Evolutionary conservation across 1,140 invertebrate species (phyloP), one percentile per base, ranked within the genome.

Genomic region (Eriosoma lanigerum): DNA sequence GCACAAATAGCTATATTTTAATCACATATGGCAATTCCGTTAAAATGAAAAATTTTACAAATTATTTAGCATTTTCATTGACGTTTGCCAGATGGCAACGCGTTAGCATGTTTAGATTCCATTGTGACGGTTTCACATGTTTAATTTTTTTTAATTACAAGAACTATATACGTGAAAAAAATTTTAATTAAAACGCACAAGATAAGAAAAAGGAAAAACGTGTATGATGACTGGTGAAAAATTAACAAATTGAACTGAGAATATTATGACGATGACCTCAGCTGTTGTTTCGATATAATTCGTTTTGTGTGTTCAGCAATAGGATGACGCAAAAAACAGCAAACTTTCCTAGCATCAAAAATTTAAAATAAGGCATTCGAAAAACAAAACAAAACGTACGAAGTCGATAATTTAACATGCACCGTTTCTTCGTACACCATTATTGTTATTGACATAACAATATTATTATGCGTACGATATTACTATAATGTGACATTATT

Each of bases 221-320:
- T 38, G 3, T 38, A 8, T 38, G 32, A 38, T 38, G 32, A 38
- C 8, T 3, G 62, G 19, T n/a, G n/a, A n/a, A n/a, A n/a, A n/a
- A n/a, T n/a, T n/a, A 64, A 64, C 17, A 64, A 62, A 62, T 62
- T 62, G 60, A 15, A 62, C 26, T 15, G 26, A 19, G 9, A 6
- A 60, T 26, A 26, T 26, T 62, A 8, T 38, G 8, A 38, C 32
- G 32, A 38, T 38, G 32, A 38, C 60, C 60, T 32, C 58, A 62
- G 60, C 60, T 62, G 60, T 62, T 60, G 24, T 60, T 60, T 26
- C 26, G 15, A 60, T 60, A 60, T 60, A 62, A 32, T 62, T 62
- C 32, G 32, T 8, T 38, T 38, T 38, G 32, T 62, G 32, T 32
- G 26, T 32, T 32, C 26, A 1, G 32, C 60, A 62, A 38, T 4